phyloP scores from a whole-genome alignment of 1,140 invertebrate genomes.

The Anastatus disparis region DNA sequence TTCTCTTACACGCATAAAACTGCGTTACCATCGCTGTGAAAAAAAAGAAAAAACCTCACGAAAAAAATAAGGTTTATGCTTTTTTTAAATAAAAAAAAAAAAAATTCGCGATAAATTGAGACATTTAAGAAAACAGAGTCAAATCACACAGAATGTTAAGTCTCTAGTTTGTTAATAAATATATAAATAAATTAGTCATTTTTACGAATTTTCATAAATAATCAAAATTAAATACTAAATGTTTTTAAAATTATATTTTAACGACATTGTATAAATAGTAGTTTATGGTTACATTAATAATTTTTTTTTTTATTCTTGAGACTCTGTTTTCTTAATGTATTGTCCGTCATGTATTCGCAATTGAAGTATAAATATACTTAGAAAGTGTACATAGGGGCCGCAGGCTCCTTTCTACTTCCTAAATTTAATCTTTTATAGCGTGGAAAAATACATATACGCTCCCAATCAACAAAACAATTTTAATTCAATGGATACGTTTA shows the following conservation, averaged over 20 bases:
- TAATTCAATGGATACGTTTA: constrained; percentile 17
- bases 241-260: constrained; percentile 9
- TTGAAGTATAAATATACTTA: constrained; percentile 4
- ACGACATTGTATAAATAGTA: background rate
- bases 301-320: background rate
- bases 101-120: background rate
- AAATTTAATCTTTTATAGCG: constrained; percentile 8
- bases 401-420: constrained; percentile 8
- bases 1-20: constrained; percentile 36
- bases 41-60: background rate
- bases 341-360: constrained; percentile 3
- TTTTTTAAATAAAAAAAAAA: no score
- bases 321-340: constrained; percentile 39
- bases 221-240: constrained; percentile 5
- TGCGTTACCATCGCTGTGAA: constrained; percentile 26
- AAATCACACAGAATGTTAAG: background rate
- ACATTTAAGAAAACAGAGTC: constrained; percentile 32
- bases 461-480: constrained; percentile 33
- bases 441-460: constrained; percentile 36
- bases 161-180: background rate
- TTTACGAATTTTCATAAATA: background rate
- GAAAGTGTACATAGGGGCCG: constrained; percentile 5
- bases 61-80: constrained; percentile 17
- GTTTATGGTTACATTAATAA: constrained; percentile 20
- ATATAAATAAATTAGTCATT: background rate